Percentiles rank a stretch among this genome's conserved stretches.
phyloP scores from a whole-genome alignment of 2,888 invertebrate genomes.

The Sinhomidia bicolor region DNA sequence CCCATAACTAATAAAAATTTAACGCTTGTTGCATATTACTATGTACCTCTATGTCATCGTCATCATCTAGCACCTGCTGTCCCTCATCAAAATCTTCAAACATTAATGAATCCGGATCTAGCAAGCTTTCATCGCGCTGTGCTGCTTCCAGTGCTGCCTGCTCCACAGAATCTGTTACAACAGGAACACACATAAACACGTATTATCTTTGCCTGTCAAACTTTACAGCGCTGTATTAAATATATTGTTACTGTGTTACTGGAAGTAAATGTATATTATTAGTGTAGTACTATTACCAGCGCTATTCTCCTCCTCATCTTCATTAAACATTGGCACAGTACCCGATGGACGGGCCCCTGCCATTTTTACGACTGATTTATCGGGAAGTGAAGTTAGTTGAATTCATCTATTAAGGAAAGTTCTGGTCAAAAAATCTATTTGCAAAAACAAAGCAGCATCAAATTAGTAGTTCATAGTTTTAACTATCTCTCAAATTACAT shows the following conservation, averaged over 20 bases:
- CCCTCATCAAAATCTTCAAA: slow-evolving; percentile 63
- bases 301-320: slow-evolving; percentile 42
- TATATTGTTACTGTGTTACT: neutral
- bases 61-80: slow-evolving; percentile 17
- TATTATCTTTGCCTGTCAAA: neutral
- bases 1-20: too few relatives aligned
- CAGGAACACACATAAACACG: neutral
- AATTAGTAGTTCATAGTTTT: too few relatives aligned
- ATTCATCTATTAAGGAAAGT: neutral
- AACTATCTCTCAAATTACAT: too few relatives aligned
- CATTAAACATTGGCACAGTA: slow-evolving; percentile 5
- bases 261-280: too few relatives aligned
- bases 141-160: slow-evolving; percentile 36
- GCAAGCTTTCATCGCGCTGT: slow-evolving; percentile 37
- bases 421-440: neutral
- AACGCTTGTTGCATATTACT: neutral
- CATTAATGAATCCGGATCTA: slow-evolving; percentile 67
- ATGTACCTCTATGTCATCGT: neutral
- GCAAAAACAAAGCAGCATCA: neutral
- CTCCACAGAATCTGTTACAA: slow-evolving; percentile 32
- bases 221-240: neutral
- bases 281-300: too few relatives aligned
- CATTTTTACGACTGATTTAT: neutral
- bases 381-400: neutral
- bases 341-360: slow-evolving; percentile 35